Evolutionary conservation across 2,888 invertebrate species (phyloP), one percentile per base, ranked within the genome.

Genomic region (Latheticus oryzae): DNA sequence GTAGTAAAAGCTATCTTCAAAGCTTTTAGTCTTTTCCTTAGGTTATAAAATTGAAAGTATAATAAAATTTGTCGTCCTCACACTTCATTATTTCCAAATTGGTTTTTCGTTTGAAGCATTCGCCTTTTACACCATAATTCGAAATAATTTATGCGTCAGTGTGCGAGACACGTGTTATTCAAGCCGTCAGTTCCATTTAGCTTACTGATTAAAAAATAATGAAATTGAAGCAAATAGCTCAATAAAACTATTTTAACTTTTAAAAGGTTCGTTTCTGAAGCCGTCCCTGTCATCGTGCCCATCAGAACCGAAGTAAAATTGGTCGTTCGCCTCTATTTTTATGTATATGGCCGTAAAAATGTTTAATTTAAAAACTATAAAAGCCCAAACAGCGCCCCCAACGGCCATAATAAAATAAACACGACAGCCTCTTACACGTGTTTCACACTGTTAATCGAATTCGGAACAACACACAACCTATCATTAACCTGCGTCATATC

Each of bases 291-390:
- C 3, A 5, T 16, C n/a, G 12, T n/a, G 13, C 26, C 24, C 26
- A 33, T 13, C 12, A 33, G 16, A n/a, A n/a, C n/a, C n/a, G 33
- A 16, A 33, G 13, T 33, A 12, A 15, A 11, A 15, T 33, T 33
- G 16, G 15, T 13, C 5, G 1, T 26, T 12, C n/a, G 12, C 15
- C 19, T 28, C 28, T 9, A 33, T 24, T 53, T 61, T 58, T 58
- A 54, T 48, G 53, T 26, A 35, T 48, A 47, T 11, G 11, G 5
- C 33, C 54, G 48, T 60, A 57, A 62, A 62, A 62, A 57, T 53
- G 33, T 35, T 56, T 60, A 58, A 62, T 62, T 60, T 55, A 62
- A 58, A 60, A 60, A 50, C 60, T 21, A 58, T 62, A 60, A 62
- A 60, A 42, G 42, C 8, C 26, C 8, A 19, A 38, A 26, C 33